These are phyloP conservation scores for Nineta flava DNA, from an alignment of 2,888 invertebrate genomes.

Conservation along the genomic window DNA sequence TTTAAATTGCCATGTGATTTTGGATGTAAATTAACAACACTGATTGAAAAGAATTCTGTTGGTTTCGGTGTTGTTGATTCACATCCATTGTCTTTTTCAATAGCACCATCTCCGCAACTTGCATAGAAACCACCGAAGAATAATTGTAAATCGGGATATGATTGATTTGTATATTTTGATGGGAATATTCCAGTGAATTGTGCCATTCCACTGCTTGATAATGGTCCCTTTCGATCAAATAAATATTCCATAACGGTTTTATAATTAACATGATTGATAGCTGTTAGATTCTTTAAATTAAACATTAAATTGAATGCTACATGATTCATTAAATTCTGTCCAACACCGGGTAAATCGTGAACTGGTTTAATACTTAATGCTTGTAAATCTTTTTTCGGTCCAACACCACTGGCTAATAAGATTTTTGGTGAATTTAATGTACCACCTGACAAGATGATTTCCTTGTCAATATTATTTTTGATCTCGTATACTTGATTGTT, in stretches of 20 bases:
- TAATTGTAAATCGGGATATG: conserved; percentile 47
- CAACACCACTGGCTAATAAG: conserved; percentile 48
- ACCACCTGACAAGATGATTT: conserved; percentile 45
- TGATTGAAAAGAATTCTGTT: conserved; percentile 27
- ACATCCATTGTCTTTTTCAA: conserved; percentile 28
- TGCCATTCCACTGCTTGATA: conserved; percentile 47
- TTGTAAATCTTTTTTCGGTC: conserved; percentile 41
- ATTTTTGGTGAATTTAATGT: conserved; percentile 51
- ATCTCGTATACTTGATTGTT: conserved; percentile 27
- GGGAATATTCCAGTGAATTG: conserved; percentile 50
- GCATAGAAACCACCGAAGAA: conserved; percentile 39
- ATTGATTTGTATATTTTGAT: conserved; percentile 39
- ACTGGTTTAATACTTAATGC: conserved; percentile 40
- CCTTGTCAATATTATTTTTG: conserved; percentile 33
- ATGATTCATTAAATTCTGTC: conserved; percentile 52
- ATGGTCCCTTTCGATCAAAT: conserved; percentile 39
- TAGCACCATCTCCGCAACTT: conserved; percentile 39
- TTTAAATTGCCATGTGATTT: conserved; percentile 46
- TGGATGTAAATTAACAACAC: conserved; percentile 46
- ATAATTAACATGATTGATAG: conserved; percentile 39
- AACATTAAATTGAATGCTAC: conserved; percentile 44
- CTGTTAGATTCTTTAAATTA: conserved; percentile 23
- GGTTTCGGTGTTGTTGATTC: conserved; percentile 19
- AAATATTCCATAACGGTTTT: conserved; percentile 43
- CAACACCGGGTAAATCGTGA: conserved; percentile 49